Conservation (phyloP, 2,113 vertebrate genomes). For the Vireo altiloquus region DNA sequence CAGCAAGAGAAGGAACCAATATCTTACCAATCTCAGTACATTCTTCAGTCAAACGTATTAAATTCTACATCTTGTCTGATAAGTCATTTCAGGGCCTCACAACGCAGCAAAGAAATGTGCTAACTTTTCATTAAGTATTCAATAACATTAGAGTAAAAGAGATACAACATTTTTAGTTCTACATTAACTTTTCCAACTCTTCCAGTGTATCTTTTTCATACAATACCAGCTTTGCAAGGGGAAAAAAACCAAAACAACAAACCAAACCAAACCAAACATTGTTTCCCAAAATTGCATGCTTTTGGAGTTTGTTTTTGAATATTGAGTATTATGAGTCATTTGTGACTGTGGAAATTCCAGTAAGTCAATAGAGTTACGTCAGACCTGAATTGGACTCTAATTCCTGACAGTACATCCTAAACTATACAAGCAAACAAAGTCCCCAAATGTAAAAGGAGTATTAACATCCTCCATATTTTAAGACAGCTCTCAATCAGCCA, state of each 20-base stretch:
- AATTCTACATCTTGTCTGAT: background rate
- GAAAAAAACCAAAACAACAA: background rate
- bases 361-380: conserved; percentile 4
- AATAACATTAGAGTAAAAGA: background rate
- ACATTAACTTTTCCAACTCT: background rate
- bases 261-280: background rate
- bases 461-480: background rate
- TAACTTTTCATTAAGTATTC: background rate
- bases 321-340: conserved; percentile 22
- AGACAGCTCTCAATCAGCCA: background rate
- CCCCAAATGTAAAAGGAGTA: background rate
- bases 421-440: background rate
- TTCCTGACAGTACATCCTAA: background rate
- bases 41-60: background rate
- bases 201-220: background rate
- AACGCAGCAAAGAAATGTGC: background rate
- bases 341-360: conserved; percentile 39
- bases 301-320: conserved; percentile 4
- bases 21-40: background rate
- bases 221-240: background rate
- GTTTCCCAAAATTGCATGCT: background rate
- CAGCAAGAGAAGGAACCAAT: background rate
- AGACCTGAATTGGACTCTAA: background rate
- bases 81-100: background rate
- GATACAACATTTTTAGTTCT: background rate